phyloP scores from a whole-genome alignment of 2,113 vertebrate species.

The Tonatia bakeri region DNA sequence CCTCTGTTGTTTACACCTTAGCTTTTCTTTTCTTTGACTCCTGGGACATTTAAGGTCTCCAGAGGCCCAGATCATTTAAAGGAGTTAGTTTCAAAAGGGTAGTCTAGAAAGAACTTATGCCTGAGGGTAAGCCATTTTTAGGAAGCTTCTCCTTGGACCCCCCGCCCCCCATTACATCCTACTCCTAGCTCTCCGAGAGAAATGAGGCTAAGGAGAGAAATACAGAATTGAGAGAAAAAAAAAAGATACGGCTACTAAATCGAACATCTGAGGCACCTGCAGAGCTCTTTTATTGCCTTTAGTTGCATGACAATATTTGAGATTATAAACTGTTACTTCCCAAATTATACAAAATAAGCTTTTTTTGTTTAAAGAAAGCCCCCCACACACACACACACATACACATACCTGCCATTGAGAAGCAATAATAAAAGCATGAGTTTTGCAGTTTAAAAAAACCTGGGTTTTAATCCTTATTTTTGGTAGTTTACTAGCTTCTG shows the following conservation, averaged over 20 bases:
- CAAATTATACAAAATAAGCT: background rate
- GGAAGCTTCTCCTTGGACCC: background rate
- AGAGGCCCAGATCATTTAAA: constrained; percentile 28
- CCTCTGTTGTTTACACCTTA: constrained; percentile 44
- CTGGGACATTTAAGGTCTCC: constrained; percentile 44
- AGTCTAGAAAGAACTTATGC: constrained; percentile 52
- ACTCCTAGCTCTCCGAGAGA: background rate
- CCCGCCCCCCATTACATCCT: background rate
- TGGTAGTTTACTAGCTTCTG: background rate
- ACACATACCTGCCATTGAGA: background rate
- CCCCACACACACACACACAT: background rate
- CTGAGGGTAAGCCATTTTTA: background rate
- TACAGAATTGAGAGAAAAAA: background rate
- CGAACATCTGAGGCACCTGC: background rate
- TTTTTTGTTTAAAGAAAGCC: background rate
- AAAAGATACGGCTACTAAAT: background rate
- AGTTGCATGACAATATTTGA: background rate
- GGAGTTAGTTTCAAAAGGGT: constrained; percentile 24
- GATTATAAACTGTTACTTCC: background rate
- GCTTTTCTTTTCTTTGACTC: constrained; percentile 54
- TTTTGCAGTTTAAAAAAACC: background rate
- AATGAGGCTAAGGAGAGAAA: background rate
- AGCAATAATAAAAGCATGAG: background rate
- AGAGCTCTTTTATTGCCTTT: background rate
- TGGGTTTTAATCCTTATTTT: constrained; percentile 20